Evolutionary conservation across 1,140 invertebrate genomes (phyloP).

Genomic region (Penaeus chinensis): DNA sequence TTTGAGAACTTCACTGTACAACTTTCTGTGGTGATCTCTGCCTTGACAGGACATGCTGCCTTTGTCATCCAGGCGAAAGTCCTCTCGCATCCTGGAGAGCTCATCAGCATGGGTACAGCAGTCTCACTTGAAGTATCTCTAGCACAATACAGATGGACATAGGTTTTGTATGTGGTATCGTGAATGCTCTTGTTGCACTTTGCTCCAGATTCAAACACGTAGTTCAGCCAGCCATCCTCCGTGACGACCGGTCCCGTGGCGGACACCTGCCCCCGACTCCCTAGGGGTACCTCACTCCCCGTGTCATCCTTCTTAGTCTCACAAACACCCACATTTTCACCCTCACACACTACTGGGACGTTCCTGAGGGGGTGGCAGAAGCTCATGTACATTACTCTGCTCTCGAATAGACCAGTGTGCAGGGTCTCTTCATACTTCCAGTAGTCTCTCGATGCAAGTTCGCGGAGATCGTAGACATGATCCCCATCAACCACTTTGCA

Average conservation of each 20-base stretch:
- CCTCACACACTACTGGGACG: constrained; percentile 1
- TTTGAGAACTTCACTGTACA: constrained; percentile 34
- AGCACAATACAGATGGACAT: constrained; percentile 6
- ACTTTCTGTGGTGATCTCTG: not conserved
- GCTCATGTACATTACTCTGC: not conserved
- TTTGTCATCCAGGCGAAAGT: constrained; percentile 31
- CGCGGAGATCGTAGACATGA: constrained; percentile 24
- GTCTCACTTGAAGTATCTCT: not conserved
- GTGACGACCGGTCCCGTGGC: not conserved
- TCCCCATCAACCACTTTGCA: constrained; percentile 26
- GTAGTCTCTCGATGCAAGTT: constrained; percentile 16
- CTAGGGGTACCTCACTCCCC: not conserved
- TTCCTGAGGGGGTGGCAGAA: constrained; percentile 38
- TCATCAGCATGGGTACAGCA: constrained; percentile 29
- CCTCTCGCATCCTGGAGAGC: not conserved
- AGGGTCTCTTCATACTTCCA: not conserved
- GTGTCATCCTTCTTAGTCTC: not conserved
- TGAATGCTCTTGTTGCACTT: not conserved
- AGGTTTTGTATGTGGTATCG: not conserved
- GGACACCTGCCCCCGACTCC: constrained; percentile 13
- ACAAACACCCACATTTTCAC: constrained; percentile 26
- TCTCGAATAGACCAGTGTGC: not conserved
- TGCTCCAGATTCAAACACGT: not conserved
- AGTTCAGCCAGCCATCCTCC: not conserved
- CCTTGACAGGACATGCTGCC: constrained; percentile 34